Conservation (phyloP, 2,797 vertebrate species). For the Epinephelus malabaricus region DNA sequence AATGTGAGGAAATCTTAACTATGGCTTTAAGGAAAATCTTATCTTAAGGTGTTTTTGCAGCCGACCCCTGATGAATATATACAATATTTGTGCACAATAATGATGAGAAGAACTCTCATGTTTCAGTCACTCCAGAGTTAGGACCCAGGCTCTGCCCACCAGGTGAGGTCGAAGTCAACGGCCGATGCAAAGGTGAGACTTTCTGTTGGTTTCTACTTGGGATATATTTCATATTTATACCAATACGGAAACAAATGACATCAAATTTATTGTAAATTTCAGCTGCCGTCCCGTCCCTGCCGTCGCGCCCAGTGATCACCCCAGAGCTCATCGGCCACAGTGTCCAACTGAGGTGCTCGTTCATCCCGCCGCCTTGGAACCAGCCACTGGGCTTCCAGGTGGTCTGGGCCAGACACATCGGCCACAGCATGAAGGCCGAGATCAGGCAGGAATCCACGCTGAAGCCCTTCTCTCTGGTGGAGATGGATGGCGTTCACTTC, state of each 20-base stretch:
- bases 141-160: conserved; percentile 76
- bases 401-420: conserved; percentile 84
- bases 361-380: conserved; percentile 55
- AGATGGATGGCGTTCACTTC: conserved; percentile 90
- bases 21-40: no score
- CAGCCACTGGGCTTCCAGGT: conserved; percentile 74
- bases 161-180: conserved; percentile 81
- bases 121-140: conserved; percentile 74
- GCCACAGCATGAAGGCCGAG: conserved; percentile 84
- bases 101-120: not conserved
- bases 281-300: conserved; percentile 73
- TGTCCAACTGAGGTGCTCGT: conserved; percentile 85
- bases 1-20: no score
- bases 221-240: no score
- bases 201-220: no score
- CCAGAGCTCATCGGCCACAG: conserved; percentile 82
- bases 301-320: conserved; percentile 79
- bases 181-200: conserved; percentile 79
- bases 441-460: conserved; percentile 83
- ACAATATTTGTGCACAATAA: not conserved
- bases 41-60: not conserved
- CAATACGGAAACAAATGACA: no score
- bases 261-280: conserved; percentile 4
- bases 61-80: no score
- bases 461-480: conserved; percentile 78